phyloP scores from a whole-genome alignment of 2,113 vertebrate species.

The Panthera leo region DNA sequence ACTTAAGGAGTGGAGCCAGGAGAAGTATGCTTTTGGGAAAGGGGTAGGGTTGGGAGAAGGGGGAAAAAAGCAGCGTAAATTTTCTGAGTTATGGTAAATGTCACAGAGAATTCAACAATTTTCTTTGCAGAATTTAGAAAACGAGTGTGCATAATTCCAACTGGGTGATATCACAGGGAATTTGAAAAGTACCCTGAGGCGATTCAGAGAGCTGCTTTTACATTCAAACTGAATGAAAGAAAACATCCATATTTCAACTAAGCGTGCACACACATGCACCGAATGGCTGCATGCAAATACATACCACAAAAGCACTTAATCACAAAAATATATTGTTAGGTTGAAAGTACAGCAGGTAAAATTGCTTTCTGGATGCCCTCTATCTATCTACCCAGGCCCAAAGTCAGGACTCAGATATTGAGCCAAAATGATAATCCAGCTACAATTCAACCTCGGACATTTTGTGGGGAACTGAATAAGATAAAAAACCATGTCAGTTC shows the following conservation, averaged over 20 bases:
- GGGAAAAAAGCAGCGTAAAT: constrained; percentile 2
- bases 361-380: constrained; percentile 23
- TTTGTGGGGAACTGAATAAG: neutral
- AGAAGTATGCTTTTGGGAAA: constrained; percentile 58
- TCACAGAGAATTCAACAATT: constrained; percentile 67
- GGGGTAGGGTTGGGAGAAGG: neutral
- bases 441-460: neutral
- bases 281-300: neutral
- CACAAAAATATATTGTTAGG: constrained; percentile 46
- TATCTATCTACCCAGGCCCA: neutral
- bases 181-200: constrained; percentile 47
- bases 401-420: neutral
- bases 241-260: constrained; percentile 67
- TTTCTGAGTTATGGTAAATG: constrained; percentile 65
- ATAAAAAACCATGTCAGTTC: neutral
- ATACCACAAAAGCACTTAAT: constrained; percentile 42
- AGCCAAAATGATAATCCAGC: neutral
- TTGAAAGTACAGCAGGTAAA: neutral
- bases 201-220: constrained; percentile 58
- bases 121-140: constrained; percentile 77
- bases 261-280: neutral
- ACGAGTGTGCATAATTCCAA: constrained; percentile 52
- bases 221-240: constrained; percentile 62
- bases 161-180: constrained; percentile 61
- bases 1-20: constrained; percentile 41